phyloP scores from a whole-genome alignment of 2,888 invertebrate genomes.

The Herminia tarsipennalis region DNA sequence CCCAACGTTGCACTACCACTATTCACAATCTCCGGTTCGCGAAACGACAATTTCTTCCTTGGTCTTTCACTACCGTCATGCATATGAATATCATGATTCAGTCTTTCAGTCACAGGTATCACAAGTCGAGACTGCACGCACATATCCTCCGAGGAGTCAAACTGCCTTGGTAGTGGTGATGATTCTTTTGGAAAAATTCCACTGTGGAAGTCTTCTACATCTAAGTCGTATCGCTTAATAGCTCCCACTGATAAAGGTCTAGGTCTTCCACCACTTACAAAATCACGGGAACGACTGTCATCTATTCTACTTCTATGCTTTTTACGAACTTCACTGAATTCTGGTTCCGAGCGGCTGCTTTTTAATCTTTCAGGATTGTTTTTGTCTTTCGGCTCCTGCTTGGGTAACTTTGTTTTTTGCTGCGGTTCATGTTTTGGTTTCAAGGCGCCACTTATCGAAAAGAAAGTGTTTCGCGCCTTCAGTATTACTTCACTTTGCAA shows the following conservation, averaged over 20 bases:
- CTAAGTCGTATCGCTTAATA: conserved; percentile 66
- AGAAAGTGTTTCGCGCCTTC: conserved; percentile 77
- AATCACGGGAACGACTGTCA: conserved; percentile 53
- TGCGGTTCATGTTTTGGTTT: conserved; percentile 72
- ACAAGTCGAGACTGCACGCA: conserved; percentile 75
- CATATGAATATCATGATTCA: conserved; percentile 58
- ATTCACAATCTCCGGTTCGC: conserved; percentile 91
- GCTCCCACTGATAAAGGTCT: conserved; percentile 76
- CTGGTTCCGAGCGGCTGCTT: conserved; percentile 72
- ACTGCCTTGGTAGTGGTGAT: conserved; percentile 57
- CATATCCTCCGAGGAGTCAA: conserved; percentile 71
- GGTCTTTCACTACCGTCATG: conserved; percentile 86
- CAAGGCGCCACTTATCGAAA: conserved; percentile 75
- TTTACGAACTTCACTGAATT: conserved; percentile 68
- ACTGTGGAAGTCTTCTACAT: conserved; percentile 55
- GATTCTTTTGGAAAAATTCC: conserved; percentile 57
- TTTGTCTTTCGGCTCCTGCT: conserved; percentile 80
- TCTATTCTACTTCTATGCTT: conserved; percentile 72
- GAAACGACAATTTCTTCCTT: conserved; percentile 94
- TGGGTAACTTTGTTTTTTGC: conserved; percentile 57
- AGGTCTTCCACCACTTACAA: conserved; percentile 50
- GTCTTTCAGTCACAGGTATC: conserved; percentile 75
- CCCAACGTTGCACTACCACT: conserved; percentile 65
- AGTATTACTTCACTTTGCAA: conserved; percentile 76
- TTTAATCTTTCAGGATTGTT: conserved; percentile 71